Percentiles rank a stretch among this genome's conserved stretches.
Evolutionary conservation across 2,797 vertebrate genomes (phyloP).

Genomic region (Neoniphon sammara): DNA sequence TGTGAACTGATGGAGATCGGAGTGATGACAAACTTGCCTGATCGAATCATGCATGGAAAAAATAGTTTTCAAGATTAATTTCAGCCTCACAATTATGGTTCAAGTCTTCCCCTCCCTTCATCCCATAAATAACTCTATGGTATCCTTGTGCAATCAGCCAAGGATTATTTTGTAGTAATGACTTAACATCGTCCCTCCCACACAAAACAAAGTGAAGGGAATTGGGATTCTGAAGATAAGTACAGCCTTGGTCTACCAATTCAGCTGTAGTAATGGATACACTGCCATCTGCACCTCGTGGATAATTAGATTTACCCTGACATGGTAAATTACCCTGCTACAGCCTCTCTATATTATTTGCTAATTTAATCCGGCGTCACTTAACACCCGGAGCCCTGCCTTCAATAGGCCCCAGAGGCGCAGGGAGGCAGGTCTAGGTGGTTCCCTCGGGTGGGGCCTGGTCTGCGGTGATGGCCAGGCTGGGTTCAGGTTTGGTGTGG

Average conservation of each 20-base stretch:
- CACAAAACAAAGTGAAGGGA: slow-evolving; percentile 41
- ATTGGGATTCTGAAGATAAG: slow-evolving; percentile 55
- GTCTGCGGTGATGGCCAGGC: slow-evolving; percentile 13
- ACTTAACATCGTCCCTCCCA: slow-evolving; percentile 37
- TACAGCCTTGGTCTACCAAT: slow-evolving; percentile 45
- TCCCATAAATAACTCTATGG: slow-evolving; percentile 60
- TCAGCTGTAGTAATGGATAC: slow-evolving; percentile 67
- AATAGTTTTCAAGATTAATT: slow-evolving; percentile 32
- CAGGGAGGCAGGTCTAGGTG: slow-evolving; percentile 10
- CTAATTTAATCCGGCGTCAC: slow-evolving; percentile 72
- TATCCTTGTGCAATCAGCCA: slow-evolving; percentile 49
- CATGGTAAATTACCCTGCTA: slow-evolving; percentile 74
- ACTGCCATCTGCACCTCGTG: slow-evolving; percentile 73
- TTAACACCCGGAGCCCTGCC: slow-evolving; percentile 63
- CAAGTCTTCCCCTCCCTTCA: slow-evolving; percentile 17
- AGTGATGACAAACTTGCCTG: slow-evolving; percentile 12
- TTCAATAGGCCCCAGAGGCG: slow-evolving; percentile 45
- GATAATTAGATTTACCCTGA: slow-evolving; percentile 76
- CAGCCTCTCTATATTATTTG: slow-evolving; percentile 73
- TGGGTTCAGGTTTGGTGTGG: background rate
- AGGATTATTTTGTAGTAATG: slow-evolving; percentile 52
- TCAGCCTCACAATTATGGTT: background rate
- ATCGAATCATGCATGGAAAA: slow-evolving; percentile 21
- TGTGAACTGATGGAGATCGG: slow-evolving; percentile 1
- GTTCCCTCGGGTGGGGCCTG: slow-evolving; percentile 4